Base-by-base conservation (phyloP, 1,140 invertebrate species). In the Hylaeus volcanicus region DNA sequence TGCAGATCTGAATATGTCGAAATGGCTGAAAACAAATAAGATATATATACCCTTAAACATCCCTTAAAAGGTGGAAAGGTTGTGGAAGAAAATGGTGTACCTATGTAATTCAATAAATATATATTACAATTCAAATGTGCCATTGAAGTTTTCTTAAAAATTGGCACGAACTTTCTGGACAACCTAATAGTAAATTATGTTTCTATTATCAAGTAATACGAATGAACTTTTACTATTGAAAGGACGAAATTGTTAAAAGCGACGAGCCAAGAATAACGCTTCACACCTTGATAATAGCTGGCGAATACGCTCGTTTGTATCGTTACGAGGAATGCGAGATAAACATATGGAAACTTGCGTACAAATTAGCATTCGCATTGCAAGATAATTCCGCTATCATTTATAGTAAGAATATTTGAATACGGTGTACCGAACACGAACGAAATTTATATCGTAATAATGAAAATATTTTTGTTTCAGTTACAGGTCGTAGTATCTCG, bases 291-390 rank as follows among this genome's bases (percentile, higher is more conserved):
- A 83, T 90, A 58, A 82, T 89, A 58, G 88, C 87, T 55, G 90
- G 86, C 53, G 91, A 92, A 86, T 91, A 89, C 71, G 85, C 83
- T 41, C 84, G 84, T 60, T 83, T 92, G 12, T 88, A 89, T 82
- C 83, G 86, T 45, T 92, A 89, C 58, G 64, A 87, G 60, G 43
- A 84, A 41, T 83, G 86, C 60, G 92, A 92, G 84, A 69, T 75
- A 64, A 63, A 74, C 48, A 69, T 81, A 72, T 92, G 90, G 92
- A 88, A 79, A 64, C 58, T 92, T 45, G 88, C 85, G 8, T 85
- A 87, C 72, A 85, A 83, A 51, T 77, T 91, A 43, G 89, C 90
- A 41, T 68, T n/a, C 15, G 70, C 83, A 75, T 71, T 88, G 1
- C 58, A 90, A 73, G 74, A 90, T 82, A 5, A 79, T 79, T 14